Conservation (phyloP, 2,888 invertebrate species). For the Amphipyra berbera region DNA sequence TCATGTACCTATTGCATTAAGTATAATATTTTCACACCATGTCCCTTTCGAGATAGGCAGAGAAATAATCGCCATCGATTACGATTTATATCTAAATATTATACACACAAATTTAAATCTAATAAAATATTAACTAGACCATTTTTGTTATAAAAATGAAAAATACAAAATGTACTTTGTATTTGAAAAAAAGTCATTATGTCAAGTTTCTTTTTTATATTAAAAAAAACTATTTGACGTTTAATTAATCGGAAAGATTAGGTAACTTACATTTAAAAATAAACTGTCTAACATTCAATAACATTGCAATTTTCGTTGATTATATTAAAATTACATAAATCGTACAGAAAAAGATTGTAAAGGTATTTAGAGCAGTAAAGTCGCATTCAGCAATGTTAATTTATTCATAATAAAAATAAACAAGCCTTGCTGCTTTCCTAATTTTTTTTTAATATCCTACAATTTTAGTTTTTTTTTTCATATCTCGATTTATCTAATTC, state of each 20-base stretch:
- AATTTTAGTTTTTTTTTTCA: neutral
- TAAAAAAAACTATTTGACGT: too few species aligned
- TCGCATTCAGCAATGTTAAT: too few species aligned
- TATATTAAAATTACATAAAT: slow-evolving; percentile 24
- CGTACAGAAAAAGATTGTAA: neutral
- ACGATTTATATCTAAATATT: neutral
- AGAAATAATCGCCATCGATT: neutral
- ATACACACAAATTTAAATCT: neutral
- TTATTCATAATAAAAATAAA: too few species aligned
- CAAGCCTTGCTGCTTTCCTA: too few species aligned
- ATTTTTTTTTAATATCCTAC: neutral
- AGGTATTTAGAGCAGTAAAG: too few species aligned
- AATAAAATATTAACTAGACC: neutral
- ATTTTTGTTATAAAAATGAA: slow-evolving; percentile 6
- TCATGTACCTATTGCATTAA: neutral
- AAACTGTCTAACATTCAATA: neutral
- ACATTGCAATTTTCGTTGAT: slow-evolving; percentile 25
- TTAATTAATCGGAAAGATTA: too few species aligned
- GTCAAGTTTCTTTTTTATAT: too few species aligned
- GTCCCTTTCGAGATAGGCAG: slow-evolving; percentile 3
- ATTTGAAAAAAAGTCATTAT: neutral
- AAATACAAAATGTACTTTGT: slow-evolving; percentile 5
- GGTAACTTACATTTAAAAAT: too few species aligned
- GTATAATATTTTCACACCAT: neutral
- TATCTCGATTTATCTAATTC: neutral